Evolutionary conservation across 2,888 invertebrate species (phyloP), one percentile per base, ranked within the genome.

Genomic region (Drosophila atripex): DNA sequence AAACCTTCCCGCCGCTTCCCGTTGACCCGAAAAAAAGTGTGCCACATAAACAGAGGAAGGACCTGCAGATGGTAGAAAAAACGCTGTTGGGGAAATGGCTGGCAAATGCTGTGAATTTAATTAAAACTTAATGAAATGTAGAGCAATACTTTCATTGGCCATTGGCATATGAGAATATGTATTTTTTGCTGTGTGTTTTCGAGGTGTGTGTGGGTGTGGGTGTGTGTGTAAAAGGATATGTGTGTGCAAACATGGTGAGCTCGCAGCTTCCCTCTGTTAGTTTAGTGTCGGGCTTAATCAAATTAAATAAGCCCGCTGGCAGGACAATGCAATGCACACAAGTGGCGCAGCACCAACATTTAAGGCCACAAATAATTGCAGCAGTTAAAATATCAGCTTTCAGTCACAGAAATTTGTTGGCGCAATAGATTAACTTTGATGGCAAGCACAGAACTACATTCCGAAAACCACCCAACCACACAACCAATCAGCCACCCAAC

Each of bases 61-160:
- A 38, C 21, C 54, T 9, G 14, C 23, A 23, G 18, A 16, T 18
- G 35, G 43, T 51, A 7, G 43, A 51, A 32, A 57, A 52, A 30
- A 23, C 21, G 16, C 35, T 41, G 14, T 11, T 41, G 16, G 21
- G 30, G 35, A 8, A 50, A 58, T 54, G 60, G 16, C 46, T 39
- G 54, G 32, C 38, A 55, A 66, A 30, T 56, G 69, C 52, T 56
- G 58, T 39, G 56, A 57, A 52, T 77, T 80, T 73, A 83, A 86
- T 80, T 83, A 77, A 84, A 86, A 57, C 74, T 77, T 72, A 70
- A 83, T 83, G 70, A 68, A 83, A 83, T 77, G 74, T 65, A 74
- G 52, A 18, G 57, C 71, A 76, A 75, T 73, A 73, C 73, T 72
- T 73, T 72, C 51, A 78, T 63, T 78, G 74, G 43, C 71, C 80